These are phyloP conservation scores for Bubo blakistoni DNA, from an alignment of 2,113 vertebrate genomes.

Conservation along the genomic window DNA sequence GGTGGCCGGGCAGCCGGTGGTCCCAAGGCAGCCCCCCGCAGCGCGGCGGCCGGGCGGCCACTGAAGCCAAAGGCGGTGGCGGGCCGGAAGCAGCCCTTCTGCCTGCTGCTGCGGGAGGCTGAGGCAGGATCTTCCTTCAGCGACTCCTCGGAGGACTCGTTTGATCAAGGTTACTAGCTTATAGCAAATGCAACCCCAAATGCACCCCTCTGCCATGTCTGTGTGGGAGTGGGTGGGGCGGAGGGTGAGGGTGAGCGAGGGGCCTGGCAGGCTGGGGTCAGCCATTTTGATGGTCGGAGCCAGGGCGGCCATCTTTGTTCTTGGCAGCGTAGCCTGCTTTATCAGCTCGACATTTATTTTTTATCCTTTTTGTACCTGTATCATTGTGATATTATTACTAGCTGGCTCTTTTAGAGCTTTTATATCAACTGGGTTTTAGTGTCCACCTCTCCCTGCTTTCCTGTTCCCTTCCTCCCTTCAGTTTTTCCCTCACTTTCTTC, in stretches of 20 bases:
- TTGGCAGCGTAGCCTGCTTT: conserved; percentile 79
- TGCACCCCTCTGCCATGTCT: not conserved
- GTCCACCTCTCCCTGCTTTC: conserved; percentile 62
- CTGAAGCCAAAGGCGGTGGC: conserved; percentile 75
- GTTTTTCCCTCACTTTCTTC: conserved; percentile 38
- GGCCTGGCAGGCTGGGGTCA: conserved; percentile 38
- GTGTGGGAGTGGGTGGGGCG: not conserved
- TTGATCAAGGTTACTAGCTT: conserved; percentile 98
- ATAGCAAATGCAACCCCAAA: conserved; percentile 63
- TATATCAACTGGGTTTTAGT: conserved; percentile 60
- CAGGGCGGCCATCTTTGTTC: conserved; percentile 70
- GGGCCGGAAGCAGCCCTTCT: conserved; percentile 91
- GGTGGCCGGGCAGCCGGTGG: conserved; percentile 48
- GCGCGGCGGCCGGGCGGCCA: conserved; percentile 53
- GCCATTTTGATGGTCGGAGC: conserved; percentile 70
- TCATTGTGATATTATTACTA: conserved; percentile 72
- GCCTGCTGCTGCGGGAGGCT: conserved; percentile 88
- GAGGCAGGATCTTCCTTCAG: conserved; percentile 83
- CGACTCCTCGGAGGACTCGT: conserved; percentile 94
- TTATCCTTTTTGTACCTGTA: conserved; percentile 73
- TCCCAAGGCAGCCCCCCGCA: conserved; percentile 63
- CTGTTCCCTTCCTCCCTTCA: conserved; percentile 3
- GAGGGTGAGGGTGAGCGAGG: not conserved
- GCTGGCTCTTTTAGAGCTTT: conserved; percentile 77
- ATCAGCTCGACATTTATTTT: conserved; percentile 29